phyloP scores from a whole-genome alignment of 2,113 vertebrate genomes.

The Crocuta crocuta region DNA sequence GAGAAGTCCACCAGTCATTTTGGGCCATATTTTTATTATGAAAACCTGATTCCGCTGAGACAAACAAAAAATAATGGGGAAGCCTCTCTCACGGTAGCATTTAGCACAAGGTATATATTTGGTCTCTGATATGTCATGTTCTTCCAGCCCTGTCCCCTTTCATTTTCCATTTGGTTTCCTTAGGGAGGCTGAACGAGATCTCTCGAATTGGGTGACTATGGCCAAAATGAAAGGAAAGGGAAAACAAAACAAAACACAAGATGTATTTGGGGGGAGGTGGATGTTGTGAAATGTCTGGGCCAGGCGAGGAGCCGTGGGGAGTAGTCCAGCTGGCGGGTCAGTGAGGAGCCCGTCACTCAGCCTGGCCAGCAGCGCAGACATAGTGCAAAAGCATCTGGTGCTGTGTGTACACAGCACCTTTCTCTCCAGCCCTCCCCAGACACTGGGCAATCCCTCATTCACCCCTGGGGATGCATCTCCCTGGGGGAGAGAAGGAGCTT shows the following conservation, averaged over 20 bases:
- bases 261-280: accelerated
- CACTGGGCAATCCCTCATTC: neutral
- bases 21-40: neutral
- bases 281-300: neutral
- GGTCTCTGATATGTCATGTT: neutral
- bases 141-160: conserved; percentile 18
- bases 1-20: too few relatives aligned
- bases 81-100: neutral
- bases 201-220: conserved; percentile 58
- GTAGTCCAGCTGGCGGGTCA: too few relatives aligned
- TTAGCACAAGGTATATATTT: accelerated
- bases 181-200: conserved; percentile 15
- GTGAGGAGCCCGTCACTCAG: neutral
- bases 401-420: accelerated
- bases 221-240: neutral
- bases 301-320: neutral
- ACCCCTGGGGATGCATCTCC: too few relatives aligned
- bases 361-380: accelerated
- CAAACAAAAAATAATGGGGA: neutral
- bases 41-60: neutral
- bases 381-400: accelerated
- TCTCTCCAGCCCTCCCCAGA: neutral
- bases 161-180: conserved; percentile 33
- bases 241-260: neutral
- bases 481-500: neutral